phyloP scores from a whole-genome alignment of 2,888 invertebrate genomes.

The Stenurella melanura region DNA sequence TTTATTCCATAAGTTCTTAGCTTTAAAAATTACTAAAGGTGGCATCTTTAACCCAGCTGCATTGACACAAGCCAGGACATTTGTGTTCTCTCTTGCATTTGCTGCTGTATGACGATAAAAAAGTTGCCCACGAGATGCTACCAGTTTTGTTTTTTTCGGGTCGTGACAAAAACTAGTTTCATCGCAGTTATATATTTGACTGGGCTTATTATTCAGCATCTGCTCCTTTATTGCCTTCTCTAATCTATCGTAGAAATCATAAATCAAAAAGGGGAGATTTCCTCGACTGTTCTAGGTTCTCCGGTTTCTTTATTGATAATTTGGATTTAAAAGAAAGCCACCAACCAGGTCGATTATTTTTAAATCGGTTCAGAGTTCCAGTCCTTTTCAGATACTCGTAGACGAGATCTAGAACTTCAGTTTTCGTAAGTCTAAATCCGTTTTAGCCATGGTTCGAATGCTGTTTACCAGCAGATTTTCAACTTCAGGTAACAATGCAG shows the following conservation, averaged over 20 bases:
- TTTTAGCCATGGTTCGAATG: constrained; percentile 1
- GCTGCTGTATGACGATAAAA: background rate
- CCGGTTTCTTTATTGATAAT: background rate
- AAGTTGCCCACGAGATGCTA: background rate
- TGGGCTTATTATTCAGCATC: background rate
- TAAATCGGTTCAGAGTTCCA: background rate
- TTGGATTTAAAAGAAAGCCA: background rate
- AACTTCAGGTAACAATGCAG: background rate
- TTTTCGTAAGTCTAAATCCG: background rate
- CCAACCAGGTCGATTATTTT: background rate
- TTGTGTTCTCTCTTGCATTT: background rate
- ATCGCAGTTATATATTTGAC: background rate
- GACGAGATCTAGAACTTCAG: background rate
- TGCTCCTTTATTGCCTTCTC: background rate
- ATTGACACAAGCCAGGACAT: background rate
- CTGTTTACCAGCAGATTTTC: background rate
- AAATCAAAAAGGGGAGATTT: background rate
- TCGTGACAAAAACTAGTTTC: background rate
- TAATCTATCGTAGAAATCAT: background rate
- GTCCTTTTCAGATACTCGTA: background rate
- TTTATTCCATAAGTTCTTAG: background rate
- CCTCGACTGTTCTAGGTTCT: background rate
- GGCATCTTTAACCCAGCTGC: background rate
- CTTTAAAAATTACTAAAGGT: background rate
- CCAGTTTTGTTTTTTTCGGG: background rate